Percentiles rank a stretch among this genome's conserved stretches.
Evolutionary conservation across 53 echinoderm and acorn worm species (phyloP).

Genomic region (Luidia sarsii): DNA sequence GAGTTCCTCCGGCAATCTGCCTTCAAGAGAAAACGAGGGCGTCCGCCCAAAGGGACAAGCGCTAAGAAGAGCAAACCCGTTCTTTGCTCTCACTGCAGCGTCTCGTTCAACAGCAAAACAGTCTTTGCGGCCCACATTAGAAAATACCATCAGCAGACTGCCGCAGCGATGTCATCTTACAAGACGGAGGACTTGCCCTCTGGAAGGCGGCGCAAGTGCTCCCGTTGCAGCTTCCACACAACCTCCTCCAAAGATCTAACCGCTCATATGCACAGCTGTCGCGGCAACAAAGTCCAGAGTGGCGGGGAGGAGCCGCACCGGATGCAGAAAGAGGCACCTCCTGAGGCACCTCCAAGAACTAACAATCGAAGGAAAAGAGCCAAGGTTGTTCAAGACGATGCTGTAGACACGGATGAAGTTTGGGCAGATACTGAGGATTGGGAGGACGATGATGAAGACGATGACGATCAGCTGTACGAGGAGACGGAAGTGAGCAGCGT

Average conservation of each 20-base stretch:
- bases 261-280: constrained; percentile 47
- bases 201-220: constrained; percentile 44
- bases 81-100: constrained; percentile 22
- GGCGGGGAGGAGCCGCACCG: background rate
- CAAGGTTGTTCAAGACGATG: constrained; percentile 1
- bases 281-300: background rate
- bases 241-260: constrained; percentile 43
- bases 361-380: background rate
- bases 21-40: constrained; percentile 21
- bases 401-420: background rate
- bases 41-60: constrained; percentile 27
- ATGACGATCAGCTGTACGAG: background rate
- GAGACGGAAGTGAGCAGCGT: background rate
- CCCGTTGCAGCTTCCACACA: constrained; percentile 44
- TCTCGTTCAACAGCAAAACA: constrained; percentile 26
- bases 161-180: background rate
- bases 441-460: constrained; percentile 15
- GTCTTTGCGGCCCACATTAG: constrained; percentile 32
- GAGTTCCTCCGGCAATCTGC: constrained; percentile 36
- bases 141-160: constrained; percentile 8
- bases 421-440: background rate
- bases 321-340: background rate
- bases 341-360: constrained; percentile 2
- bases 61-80: constrained; percentile 1
- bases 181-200: background rate